These are phyloP conservation scores for Sebastolobus alascanus DNA, from an alignment of 2,797 vertebrate species.

Conservation along the genomic window DNA sequence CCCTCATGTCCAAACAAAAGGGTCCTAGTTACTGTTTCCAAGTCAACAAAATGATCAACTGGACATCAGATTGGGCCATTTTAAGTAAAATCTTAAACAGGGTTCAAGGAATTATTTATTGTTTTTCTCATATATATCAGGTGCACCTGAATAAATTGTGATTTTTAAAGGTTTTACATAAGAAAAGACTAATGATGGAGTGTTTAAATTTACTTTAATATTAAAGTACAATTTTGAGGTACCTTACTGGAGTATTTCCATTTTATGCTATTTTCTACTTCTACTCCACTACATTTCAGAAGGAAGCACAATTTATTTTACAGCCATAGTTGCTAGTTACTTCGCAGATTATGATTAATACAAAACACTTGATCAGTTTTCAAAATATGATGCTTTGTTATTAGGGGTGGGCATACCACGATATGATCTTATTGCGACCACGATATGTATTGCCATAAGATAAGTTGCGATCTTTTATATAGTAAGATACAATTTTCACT, in stretches of 20 bases:
- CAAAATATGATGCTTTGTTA: background rate
- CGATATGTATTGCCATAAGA: no score
- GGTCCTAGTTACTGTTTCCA: slow-evolving; percentile 30
- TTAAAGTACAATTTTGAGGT: background rate
- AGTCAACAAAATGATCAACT: slow-evolving; percentile 25
- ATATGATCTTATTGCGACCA: no score
- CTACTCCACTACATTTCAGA: background rate
- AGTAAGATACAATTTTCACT: no score
- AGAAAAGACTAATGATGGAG: background rate
- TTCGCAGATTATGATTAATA: background rate
- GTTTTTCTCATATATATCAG: background rate
- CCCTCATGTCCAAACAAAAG: slow-evolving; percentile 30
- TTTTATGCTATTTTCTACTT: background rate
- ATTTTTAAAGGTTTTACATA: background rate
- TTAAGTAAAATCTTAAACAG: background rate
- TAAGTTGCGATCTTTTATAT: no score
- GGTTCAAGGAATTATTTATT: background rate
- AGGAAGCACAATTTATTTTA: background rate
- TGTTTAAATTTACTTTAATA: background rate
- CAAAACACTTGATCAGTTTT: background rate
- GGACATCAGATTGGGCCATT: background rate
- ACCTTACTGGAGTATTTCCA: background rate
- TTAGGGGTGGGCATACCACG: no score
- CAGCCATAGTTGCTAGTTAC: background rate
- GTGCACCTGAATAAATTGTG: background rate